Base-by-base conservation (phyloP, 1,140 invertebrate species). In the Drosophila repletoides region DNA sequence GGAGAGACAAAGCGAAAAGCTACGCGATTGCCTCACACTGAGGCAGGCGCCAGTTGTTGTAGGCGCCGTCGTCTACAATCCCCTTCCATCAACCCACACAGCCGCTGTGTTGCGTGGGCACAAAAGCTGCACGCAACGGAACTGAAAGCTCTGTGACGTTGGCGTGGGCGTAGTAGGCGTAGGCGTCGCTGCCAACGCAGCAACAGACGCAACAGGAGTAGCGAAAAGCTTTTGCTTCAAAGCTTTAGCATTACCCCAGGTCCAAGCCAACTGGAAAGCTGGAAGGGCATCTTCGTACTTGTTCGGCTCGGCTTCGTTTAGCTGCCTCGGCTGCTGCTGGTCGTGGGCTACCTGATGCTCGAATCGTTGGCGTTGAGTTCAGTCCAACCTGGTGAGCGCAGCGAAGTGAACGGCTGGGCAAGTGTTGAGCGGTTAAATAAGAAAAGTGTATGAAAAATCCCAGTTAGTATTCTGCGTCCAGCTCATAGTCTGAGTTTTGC, bases 361-460 rank as follows among this genome's bases (percentile, higher is more conserved):
- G 61, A 26, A 3, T 61, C 46, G 58, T 33, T 38, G 15, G 22
- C 40, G 9, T 34, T 22, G 29, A 46, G 36, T 67, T 89, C 72
- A 89, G 88, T 89, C 89, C 87, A 80, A 84, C 88, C 88, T 89
- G 88, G 88, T 73, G 70, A 89, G 88, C 79, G 72, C 56, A 84
- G 80, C 70, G 61, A 68, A 87, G 76, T 81, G 68, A 71, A 88
- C 71, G 87, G 77, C 80, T 58, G 43, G 46, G 56, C 28, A 59
- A 61, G 66, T 68, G 87, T 89, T 84, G 87, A 89, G 72, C 88
- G 88, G 88, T 88, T 89, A 89, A 89, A 89, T 88, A 86, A 87
- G 81, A 86, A 87, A 84, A 87, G 80, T 81, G 79, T 81, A 81
- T 77, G 77, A 55, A 69, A 74, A 74, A 48, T 84, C 79, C 79